Base-by-base conservation (phyloP, 2,888 invertebrate genomes). In the Chaetoderma sp. region DNA sequence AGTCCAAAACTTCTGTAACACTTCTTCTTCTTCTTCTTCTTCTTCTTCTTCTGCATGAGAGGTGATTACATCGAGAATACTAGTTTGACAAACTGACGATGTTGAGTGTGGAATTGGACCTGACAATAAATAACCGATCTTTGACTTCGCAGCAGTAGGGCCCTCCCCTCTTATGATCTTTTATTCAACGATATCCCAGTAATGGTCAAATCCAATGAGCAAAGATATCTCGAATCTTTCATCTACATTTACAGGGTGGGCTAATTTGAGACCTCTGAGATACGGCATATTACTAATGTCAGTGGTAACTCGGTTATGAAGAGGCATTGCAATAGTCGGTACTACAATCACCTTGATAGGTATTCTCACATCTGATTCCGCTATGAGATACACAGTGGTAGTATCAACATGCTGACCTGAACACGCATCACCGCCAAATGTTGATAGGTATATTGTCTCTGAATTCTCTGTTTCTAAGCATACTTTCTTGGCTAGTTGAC, bases 191-290 rank as follows among this genome's bases (percentile, higher is more conserved):
- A 70, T 55, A 4, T 68, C 52, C 70, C 68, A 72, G 54, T 67
- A 72, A 23, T 42, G 42, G 52, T 70, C 72, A 13, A 67, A 70
- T 13, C 68, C 70, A 16, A 72, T 72, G 23, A 70, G 52, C 10
- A 67, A 28, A 13, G 64, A 60, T 2, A 70, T 52, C 2, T 27
- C n/a, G 36, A 70, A 66, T 2, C 25, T 18, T 3, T 61, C 55
- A 13, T 59, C 49, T 1, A 42, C 45, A 18, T 60, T 25, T 18
- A 61, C 27, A 16, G 63, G 60, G 44, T 70, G 70, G 4, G 70
- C 69, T n/a, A 72, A 36, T 13, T 36, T 10, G 39, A 36, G 39
- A 36, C 39, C 39, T 36, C n/a, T 36, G 10, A 36, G 55, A 33
- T 72, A 55, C 0, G 50, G 42, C 21, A 66, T 30, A 10, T 36